A percentile compares a stretch with the other conserved stretches of the same genome.
These are phyloP conservation scores for Chironomus riparius DNA, from an alignment of 2,888 invertebrate genomes.

Conservation along the genomic window DNA sequence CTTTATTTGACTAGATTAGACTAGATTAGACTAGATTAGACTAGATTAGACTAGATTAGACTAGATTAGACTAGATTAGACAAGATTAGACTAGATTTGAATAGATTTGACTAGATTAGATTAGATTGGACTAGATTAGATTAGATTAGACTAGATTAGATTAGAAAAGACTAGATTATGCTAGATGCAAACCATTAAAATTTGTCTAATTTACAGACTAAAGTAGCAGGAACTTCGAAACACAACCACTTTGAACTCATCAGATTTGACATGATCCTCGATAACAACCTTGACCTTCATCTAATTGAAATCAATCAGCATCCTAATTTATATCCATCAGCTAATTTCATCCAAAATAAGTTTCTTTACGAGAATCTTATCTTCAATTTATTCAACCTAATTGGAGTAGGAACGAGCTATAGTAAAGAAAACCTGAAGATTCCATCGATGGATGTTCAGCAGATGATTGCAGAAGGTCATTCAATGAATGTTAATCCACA, in stretches of 20 bases:
- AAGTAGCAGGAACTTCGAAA: not conserved
- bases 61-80: too few relatives aligned
- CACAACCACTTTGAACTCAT: not conserved
- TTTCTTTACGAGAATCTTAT: not conserved
- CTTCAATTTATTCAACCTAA: not conserved
- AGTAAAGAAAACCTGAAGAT: not conserved
- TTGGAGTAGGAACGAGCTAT: not conserved
- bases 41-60: too few relatives aligned
- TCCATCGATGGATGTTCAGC: not conserved
- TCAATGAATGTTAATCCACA: not conserved
- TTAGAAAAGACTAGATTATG: too few relatives aligned
- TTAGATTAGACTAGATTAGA: too few relatives aligned
- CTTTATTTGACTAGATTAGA: too few relatives aligned
- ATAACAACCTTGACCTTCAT: not conserved
- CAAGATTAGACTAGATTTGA: too few relatives aligned
- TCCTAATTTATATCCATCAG: not conserved
- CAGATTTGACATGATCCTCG: not conserved
- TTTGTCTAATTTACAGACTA: not conserved
- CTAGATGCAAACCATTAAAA: too few relatives aligned
- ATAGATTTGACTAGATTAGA: too few relatives aligned
- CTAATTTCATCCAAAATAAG: not conserved
- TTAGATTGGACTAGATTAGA: too few relatives aligned
- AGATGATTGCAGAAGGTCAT: not conserved
- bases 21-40: too few relatives aligned
- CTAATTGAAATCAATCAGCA: not conserved